A percentile compares a stretch with the other conserved stretches of the same genome.
These are phyloP conservation scores for Agrypnus murinus DNA, from an alignment of 2,888 invertebrate species.

Conservation along the genomic window DNA sequence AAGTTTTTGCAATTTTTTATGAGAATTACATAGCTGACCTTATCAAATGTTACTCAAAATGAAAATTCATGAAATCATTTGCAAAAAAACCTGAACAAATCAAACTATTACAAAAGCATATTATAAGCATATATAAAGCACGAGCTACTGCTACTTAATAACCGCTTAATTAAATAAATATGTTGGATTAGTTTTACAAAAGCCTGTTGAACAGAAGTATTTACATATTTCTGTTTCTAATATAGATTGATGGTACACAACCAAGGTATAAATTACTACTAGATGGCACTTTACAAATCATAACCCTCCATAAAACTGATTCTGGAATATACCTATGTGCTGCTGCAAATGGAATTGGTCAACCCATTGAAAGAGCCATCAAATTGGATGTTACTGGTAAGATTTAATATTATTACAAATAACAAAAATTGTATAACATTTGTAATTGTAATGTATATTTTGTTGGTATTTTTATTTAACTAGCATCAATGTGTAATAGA, in stretches of 20 bases:
- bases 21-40: too few relatives aligned
- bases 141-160: too few relatives aligned
- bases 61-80: too few relatives aligned
- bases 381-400: constrained; percentile 83
- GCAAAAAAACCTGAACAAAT: too few relatives aligned
- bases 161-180: too few relatives aligned
- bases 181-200: too few relatives aligned
- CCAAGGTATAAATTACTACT: constrained; percentile 83
- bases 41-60: too few relatives aligned
- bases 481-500: neutral
- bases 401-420: neutral
- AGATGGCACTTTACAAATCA: constrained; percentile 85
- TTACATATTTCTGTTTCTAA: too few relatives aligned
- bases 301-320: constrained; percentile 86
- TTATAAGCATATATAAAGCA: too few relatives aligned
- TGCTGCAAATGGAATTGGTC: constrained; percentile 86
- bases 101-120: too few relatives aligned
- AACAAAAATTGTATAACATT: neutral
- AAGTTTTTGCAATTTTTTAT: too few relatives aligned
- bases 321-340: constrained; percentile 90
- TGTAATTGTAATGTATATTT: neutral
- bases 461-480: constrained; percentile 6
- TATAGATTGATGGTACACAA: constrained; percentile 82
- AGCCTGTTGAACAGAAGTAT: too few relatives aligned
- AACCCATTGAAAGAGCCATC: constrained; percentile 80